Conservation (phyloP, 2,113 vertebrate species). For the Myodes glareolus region DNA sequence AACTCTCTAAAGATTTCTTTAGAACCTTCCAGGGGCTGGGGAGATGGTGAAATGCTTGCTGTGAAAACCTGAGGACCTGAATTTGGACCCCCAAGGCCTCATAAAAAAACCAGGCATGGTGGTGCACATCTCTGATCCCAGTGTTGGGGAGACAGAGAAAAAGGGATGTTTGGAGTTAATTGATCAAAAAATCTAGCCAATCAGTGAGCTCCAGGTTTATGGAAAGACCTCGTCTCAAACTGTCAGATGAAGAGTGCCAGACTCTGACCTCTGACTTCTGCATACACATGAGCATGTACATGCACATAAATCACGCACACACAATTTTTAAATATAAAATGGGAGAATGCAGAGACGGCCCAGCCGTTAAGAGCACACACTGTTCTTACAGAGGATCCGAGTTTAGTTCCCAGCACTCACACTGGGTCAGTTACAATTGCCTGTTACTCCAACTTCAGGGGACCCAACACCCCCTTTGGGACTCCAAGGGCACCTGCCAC, state of each 20-base stretch:
- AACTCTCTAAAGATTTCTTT: neutral
- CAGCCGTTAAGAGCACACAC: neutral
- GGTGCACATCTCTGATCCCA: neutral
- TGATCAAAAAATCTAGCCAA: neutral
- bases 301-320: neutral
- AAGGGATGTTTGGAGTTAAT: neutral
- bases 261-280: neutral
- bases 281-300: neutral
- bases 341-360: neutral
- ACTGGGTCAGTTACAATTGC: neutral
- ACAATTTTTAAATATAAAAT: neutral
- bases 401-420: neutral
- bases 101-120: neutral
- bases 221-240: neutral
- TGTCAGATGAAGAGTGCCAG: neutral
- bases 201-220: neutral
- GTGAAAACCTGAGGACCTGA: neutral
- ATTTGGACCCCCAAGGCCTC: neutral
- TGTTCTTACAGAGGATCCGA: neutral
- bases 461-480: neutral
- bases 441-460: neutral
- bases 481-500: neutral
- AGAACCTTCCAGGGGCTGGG: neutral
- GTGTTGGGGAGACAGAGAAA: neutral
- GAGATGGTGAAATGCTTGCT: neutral